phyloP scores from a whole-genome alignment of 2,888 invertebrate genomes.

The Amphimallon solstitiale region DNA sequence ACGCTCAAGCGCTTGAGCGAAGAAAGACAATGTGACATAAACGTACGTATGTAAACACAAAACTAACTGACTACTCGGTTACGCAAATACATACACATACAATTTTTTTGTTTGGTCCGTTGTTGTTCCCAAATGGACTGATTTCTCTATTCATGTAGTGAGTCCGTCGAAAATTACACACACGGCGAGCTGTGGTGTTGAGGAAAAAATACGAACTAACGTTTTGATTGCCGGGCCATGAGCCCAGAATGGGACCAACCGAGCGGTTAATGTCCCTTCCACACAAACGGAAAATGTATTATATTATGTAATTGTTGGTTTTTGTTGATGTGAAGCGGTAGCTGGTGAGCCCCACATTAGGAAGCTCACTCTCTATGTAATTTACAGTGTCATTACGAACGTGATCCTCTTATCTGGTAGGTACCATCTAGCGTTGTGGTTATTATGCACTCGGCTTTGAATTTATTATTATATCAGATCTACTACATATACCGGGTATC shows the following conservation, averaged over 20 bases:
- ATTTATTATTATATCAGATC: not conserved
- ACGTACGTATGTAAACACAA: not conserved
- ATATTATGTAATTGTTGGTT: slow-evolving; percentile 6
- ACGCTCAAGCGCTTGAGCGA: not conserved
- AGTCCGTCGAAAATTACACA: too few relatives aligned
- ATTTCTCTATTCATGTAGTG: too few relatives aligned
- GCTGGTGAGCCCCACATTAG: slow-evolving; percentile 2
- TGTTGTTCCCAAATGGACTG: too few relatives aligned
- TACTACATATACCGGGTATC: too few relatives aligned
- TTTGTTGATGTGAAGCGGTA: not conserved
- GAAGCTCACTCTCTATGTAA: not conserved
- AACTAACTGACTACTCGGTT: too few relatives aligned
- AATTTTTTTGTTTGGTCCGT: too few relatives aligned
- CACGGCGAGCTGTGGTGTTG: too few relatives aligned
- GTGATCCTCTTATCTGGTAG: slow-evolving; percentile 19
- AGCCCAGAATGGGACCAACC: not conserved
- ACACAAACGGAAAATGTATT: not conserved
- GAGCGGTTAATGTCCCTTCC: slow-evolving; percentile 8
- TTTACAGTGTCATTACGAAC: slow-evolving; percentile 28
- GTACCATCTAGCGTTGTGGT: slow-evolving; percentile 15
- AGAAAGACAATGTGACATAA: not conserved
- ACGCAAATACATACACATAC: too few relatives aligned
- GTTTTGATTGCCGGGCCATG: not conserved
- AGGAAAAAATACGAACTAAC: too few relatives aligned
- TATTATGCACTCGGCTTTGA: not conserved